Evolutionary conservation across 2,797 vertebrate genomes (phyloP).

Genomic region (Threskiornis aethiopicus): DNA sequence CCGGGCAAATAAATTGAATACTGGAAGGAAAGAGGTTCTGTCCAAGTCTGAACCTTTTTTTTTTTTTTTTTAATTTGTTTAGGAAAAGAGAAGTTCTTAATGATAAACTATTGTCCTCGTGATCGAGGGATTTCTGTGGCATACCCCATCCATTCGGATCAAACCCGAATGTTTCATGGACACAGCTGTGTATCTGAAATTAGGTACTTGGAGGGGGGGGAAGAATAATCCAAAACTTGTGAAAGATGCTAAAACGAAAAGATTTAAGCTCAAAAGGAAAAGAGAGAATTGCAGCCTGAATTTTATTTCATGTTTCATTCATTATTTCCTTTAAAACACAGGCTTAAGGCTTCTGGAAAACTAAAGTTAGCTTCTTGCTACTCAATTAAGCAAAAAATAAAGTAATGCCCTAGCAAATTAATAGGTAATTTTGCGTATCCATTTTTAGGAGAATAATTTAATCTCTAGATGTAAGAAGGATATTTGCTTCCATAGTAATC

Average conservation of each 20-base stretch:
- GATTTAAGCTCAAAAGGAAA: neutral
- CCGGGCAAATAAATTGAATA: fast-evolving
- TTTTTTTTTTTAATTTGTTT: neutral
- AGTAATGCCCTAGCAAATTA: neutral
- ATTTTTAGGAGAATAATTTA: neutral
- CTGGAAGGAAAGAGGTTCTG: neutral
- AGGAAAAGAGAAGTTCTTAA: neutral
- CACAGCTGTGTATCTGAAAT: neutral
- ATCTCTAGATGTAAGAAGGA: neutral
- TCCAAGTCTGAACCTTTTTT: neutral
- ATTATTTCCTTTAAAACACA: neutral
- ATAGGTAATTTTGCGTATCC: neutral
- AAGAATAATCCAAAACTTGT: neutral
- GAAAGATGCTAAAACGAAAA: neutral
- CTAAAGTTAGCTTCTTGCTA: neutral
- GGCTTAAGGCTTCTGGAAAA: neutral
- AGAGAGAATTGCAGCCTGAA: neutral
- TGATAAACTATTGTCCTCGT: fast-evolving
- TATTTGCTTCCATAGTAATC: neutral
- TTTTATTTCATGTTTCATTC: neutral
- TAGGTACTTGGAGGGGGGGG: neutral
- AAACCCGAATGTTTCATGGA: neutral
- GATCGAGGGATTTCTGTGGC: neutral
- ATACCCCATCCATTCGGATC: neutral
- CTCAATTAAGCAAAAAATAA: neutral